phyloP scores from a whole-genome alignment of 2,113 vertebrate species.

The Microtus ochrogaster region DNA sequence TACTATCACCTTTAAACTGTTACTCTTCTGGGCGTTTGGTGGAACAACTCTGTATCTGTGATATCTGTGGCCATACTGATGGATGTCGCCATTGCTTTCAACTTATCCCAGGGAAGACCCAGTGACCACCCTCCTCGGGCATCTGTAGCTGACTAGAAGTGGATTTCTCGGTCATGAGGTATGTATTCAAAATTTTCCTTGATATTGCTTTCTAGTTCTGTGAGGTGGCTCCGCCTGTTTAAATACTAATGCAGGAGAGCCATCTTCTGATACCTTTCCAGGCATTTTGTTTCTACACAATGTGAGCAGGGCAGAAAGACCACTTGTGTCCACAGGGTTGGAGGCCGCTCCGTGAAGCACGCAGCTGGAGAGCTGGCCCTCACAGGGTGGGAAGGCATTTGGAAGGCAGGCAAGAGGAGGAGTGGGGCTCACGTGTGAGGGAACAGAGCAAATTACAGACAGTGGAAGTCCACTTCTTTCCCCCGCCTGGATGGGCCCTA shows the following conservation, averaged over 20 bases:
- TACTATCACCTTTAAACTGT: neutral
- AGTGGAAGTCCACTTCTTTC: too few relatives aligned
- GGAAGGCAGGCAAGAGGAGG: neutral
- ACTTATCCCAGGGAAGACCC: neutral
- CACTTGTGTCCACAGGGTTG: neutral
- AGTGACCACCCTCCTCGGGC: neutral
- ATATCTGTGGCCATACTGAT: neutral
- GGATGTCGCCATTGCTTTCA: neutral
- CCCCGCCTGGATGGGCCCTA: neutral
- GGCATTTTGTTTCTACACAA: neutral
- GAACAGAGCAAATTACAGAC: neutral
- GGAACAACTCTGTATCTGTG: neutral
- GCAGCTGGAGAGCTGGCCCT: neutral
- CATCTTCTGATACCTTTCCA: neutral
- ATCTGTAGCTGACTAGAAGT: neutral
- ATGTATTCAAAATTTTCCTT: neutral
- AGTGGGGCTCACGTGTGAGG: neutral
- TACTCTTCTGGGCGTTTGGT: neutral
- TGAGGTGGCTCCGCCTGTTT: too few relatives aligned
- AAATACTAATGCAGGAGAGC: neutral
- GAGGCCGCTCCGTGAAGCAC: neutral
- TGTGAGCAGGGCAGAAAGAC: neutral
- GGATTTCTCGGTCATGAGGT: neutral
- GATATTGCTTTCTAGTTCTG: neutral
- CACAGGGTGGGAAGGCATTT: neutral